phyloP scores from a whole-genome alignment of 2,113 vertebrate genomes.

The Ivindomyrus marchei region DNA sequence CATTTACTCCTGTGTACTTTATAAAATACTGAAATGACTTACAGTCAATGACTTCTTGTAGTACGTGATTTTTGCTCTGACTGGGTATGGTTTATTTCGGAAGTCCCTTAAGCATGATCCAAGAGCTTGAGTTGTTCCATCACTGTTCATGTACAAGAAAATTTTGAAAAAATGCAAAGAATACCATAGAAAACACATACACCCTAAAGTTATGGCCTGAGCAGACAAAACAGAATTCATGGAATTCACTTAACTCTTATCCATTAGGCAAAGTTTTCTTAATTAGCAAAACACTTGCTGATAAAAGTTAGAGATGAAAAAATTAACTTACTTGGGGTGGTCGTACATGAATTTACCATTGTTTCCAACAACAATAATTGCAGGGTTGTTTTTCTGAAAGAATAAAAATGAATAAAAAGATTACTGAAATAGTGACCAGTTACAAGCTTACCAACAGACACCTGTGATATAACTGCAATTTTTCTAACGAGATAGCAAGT shows the following conservation, averaged over 20 bases:
- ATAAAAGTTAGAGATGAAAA: neutral
- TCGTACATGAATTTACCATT: slow-evolving; percentile 86
- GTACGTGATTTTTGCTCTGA: slow-evolving; percentile 79
- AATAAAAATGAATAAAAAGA: slow-evolving; percentile 36
- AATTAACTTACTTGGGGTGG: slow-evolving; percentile 87
- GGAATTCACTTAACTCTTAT: neutral
- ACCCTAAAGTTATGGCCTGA: neutral
- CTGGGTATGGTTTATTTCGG: slow-evolving; percentile 90
- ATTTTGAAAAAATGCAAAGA: neutral
- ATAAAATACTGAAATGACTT: slow-evolving; percentile 38
- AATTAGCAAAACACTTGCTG: neutral
- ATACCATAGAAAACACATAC: neutral
- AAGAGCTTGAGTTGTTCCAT: slow-evolving; percentile 78
- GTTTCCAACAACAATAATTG: slow-evolving; percentile 82
- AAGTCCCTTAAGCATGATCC: slow-evolving; percentile 92
- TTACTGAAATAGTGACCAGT: neutral
- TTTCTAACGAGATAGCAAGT: neutral
- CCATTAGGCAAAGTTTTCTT: neutral
- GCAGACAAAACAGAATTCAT: neutral
- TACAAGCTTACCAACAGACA: neutral
- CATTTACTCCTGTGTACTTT: neutral
- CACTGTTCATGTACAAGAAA: slow-evolving; percentile 54
- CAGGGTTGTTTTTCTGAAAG: slow-evolving; percentile 92
- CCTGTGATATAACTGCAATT: neutral
- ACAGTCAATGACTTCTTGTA: slow-evolving; percentile 81